phyloP scores from a whole-genome alignment of 2,888 invertebrate species.

The Agrypnus murinus region DNA sequence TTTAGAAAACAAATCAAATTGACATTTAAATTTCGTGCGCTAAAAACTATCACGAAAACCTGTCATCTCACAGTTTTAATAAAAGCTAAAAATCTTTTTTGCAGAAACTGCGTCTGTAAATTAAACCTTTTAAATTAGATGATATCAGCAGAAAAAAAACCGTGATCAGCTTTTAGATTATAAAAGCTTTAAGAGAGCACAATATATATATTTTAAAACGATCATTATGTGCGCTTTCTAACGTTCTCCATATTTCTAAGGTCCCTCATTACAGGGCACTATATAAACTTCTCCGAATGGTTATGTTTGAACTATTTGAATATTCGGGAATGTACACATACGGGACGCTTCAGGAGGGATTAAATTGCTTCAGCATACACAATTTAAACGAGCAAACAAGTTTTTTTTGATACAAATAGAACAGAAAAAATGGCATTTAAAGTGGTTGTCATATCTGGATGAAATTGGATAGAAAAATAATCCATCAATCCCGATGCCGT shows the following conservation, averaged over 20 bases:
- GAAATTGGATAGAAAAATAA: constrained; percentile 20
- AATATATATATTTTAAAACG: not conserved
- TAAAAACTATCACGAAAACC: no score
- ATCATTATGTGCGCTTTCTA: not conserved
- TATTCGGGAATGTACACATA: constrained; percentile 26
- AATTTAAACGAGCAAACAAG: constrained; percentile 15
- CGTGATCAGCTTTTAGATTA: not conserved
- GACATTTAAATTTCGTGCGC: no score
- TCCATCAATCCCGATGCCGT: constrained; percentile 18
- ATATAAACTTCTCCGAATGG: not conserved
- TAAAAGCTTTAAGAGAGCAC: not conserved
- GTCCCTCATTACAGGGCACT: constrained; percentile 9
- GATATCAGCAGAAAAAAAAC: not conserved
- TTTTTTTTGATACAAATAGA: not conserved
- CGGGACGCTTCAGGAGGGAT: constrained; percentile 24
- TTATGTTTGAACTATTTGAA: constrained; percentile 26
- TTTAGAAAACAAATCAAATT: no score
- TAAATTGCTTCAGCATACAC: constrained; percentile 30
- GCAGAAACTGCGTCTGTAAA: no score
- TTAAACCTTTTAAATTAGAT: no score
- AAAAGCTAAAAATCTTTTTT: no score
- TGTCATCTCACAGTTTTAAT: no score
- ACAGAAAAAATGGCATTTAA: constrained; percentile 19
- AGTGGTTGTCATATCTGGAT: constrained; percentile 30
- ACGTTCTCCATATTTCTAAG: not conserved